phyloP scores from a whole-genome alignment of 2,113 vertebrate genomes.

The Anas platyrhynchos region DNA sequence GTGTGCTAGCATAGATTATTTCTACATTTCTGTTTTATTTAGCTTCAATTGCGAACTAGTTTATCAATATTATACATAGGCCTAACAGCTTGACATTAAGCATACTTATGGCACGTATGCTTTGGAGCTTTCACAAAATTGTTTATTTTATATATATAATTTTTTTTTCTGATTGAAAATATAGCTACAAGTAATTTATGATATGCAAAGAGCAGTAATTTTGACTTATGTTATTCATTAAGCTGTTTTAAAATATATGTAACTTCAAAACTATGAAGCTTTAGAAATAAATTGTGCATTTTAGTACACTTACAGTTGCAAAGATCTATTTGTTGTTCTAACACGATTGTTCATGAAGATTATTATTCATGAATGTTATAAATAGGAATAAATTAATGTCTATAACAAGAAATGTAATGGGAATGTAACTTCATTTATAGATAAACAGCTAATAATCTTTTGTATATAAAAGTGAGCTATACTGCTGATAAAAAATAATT shows the following conservation, averaged over 20 bases:
- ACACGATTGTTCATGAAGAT: constrained; percentile 10
- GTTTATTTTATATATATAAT: not conserved
- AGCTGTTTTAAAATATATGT: constrained; percentile 32
- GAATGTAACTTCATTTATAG: constrained; percentile 2
- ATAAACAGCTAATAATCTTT: constrained; percentile 29
- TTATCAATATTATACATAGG: not conserved
- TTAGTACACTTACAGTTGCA: constrained; percentile 26
- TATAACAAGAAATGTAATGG: constrained; percentile 24
- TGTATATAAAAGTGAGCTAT: not conserved
- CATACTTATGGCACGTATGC: not conserved
- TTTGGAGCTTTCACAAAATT: not conserved
- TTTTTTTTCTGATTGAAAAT: constrained; percentile 37
- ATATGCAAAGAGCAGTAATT: not conserved
- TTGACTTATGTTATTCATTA: constrained; percentile 11
- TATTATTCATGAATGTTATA: constrained; percentile 29
- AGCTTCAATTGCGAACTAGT: not conserved
- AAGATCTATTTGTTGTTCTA: constrained; percentile 44
- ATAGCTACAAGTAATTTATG: constrained; percentile 4
- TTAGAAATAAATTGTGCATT: constrained; percentile 22
- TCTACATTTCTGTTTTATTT: constrained; percentile 21
- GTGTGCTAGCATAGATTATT: constrained; percentile 13
- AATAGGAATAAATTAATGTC: not conserved
- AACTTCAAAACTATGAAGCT: constrained; percentile 15
- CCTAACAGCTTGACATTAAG: not conserved
- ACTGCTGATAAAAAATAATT: not conserved